Conservation (phyloP, 1,140 invertebrate genomes). For the Cydia strobilella region DNA sequence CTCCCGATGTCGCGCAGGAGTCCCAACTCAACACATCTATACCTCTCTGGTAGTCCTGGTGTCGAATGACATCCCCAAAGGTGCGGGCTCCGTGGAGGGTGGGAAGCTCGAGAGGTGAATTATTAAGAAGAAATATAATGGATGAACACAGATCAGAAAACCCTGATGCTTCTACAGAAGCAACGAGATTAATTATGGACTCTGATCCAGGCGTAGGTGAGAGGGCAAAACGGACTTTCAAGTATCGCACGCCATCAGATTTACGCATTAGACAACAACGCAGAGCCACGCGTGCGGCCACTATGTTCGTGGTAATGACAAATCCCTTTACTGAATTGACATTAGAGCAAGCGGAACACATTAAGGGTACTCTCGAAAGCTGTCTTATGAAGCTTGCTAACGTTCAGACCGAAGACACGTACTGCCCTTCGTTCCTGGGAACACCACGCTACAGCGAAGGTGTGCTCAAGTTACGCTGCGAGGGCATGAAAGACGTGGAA, state of each 20-base stretch:
- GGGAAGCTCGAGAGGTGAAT: conserved; percentile 3
- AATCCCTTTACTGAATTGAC: background rate
- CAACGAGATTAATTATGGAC: too few species aligned
- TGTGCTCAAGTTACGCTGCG: background rate
- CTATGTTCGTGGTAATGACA: background rate
- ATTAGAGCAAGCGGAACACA: background rate
- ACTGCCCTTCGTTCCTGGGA: background rate
- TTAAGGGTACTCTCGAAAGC: background rate
- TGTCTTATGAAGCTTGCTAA: background rate
- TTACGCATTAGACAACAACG: too few species aligned
- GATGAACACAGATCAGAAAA: background rate
- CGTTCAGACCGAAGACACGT: background rate
- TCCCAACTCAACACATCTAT: conserved; percentile 5
- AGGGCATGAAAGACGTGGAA: background rate
- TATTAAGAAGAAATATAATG: background rate
- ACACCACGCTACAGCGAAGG: background rate
- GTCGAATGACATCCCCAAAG: background rate
- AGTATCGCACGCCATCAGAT: too few species aligned
- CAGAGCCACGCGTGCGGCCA: background rate
- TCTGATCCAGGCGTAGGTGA: too few species aligned
- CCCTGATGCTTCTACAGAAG: too few species aligned
- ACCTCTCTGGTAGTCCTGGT: background rate
- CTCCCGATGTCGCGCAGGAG: background rate
- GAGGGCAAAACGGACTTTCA: too few species aligned
- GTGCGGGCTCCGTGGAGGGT: conserved; percentile 8